phyloP scores from a whole-genome alignment of 2,113 vertebrate genomes.

The Carassius gibelio region DNA sequence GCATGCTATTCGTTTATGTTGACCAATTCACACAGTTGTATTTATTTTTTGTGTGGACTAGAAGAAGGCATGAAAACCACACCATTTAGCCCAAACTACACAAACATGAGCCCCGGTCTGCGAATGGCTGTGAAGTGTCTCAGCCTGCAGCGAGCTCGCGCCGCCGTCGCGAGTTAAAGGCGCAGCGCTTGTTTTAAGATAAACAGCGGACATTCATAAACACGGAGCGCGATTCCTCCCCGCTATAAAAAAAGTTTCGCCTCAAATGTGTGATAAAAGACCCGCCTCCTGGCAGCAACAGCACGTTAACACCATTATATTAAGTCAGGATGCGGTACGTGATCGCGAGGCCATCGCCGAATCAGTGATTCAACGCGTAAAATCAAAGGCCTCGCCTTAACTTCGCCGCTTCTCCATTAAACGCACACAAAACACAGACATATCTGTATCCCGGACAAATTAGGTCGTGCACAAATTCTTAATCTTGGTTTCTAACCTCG shows the following conservation, averaged over 20 bases:
- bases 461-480: slow-evolving; percentile 33
- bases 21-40: neutral
- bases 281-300: neutral
- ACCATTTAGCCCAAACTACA: neutral
- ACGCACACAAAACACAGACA: neutral
- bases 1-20: neutral
- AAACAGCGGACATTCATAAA: slow-evolving; percentile 16
- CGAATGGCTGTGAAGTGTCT: neutral
- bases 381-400: slow-evolving; percentile 35
- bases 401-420: slow-evolving; percentile 20
- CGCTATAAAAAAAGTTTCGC: neutral
- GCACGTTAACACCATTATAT: neutral
- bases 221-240: neutral
- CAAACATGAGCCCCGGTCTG: neutral
- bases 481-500: slow-evolving; percentile 45
- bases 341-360: slow-evolving; percentile 36
- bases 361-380: slow-evolving; percentile 29
- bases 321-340: slow-evolving; percentile 37
- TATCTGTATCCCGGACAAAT: slow-evolving; percentile 16
- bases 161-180: neutral
- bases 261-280: neutral
- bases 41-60: neutral
- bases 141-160: slow-evolving; percentile 23
- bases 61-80: neutral
- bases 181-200: neutral